Percentiles rank a stretch among this genome's conserved stretches.
Evolutionary conservation across 2,888 invertebrate genomes (phyloP).

Genomic region (Lapara coniferarum): DNA sequence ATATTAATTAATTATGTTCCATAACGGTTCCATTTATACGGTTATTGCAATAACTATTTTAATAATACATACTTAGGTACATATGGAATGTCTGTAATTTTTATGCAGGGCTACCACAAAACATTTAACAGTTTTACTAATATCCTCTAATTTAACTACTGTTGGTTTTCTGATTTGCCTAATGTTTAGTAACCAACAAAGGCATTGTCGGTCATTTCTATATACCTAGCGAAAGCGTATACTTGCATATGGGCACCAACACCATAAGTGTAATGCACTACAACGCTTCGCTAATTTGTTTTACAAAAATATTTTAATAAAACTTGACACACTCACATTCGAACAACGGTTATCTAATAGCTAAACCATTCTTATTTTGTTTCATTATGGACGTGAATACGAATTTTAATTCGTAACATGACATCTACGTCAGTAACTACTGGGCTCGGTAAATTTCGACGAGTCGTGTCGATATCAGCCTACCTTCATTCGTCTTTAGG

Average conservation of each 20-base stretch:
- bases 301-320: constrained; percentile 42
- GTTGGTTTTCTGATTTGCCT: neutral
- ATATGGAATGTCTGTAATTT: neutral
- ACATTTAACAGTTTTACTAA: neutral
- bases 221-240: neutral
- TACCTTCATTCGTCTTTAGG: neutral
- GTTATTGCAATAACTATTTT: neutral
- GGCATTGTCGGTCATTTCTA: neutral
- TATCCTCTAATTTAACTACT: constrained; percentile 1
- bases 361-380: constrained; percentile 17
- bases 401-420: constrained; percentile 32
- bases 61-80: neutral
- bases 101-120: neutral
- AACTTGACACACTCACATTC: constrained; percentile 35
- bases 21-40: neutral
- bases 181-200: neutral
- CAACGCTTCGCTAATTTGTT: constrained; percentile 31
- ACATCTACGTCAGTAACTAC: constrained; percentile 23
- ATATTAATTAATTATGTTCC: too few species aligned
- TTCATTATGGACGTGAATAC: constrained; percentile 39
- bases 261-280: neutral
- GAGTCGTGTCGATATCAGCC: neutral
- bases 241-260: neutral
- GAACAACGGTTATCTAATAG: constrained; percentile 38
- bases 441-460: constrained; percentile 5